phyloP scores from a whole-genome alignment of 2,888 invertebrate species.

The Atethmia centrago region DNA sequence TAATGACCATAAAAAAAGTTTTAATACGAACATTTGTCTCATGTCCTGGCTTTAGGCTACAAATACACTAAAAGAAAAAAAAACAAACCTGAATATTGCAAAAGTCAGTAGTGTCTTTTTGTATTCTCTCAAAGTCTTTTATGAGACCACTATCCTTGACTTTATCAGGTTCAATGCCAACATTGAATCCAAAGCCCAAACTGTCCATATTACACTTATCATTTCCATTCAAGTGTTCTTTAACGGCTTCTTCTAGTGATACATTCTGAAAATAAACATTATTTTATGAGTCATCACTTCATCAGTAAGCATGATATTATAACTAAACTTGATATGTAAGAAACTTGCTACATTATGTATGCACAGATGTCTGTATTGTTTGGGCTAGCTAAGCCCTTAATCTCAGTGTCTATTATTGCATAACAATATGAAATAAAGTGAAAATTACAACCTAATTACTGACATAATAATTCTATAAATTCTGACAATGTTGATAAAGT shows the following conservation, averaged over 20 bases:
- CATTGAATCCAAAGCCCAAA: slow-evolving; percentile 87
- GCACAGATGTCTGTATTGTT: slow-evolving; percentile 1
- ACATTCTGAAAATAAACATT: slow-evolving; percentile 80
- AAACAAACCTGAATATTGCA: slow-evolving; percentile 85
- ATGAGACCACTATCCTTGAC: slow-evolving; percentile 84
- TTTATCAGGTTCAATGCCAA: slow-evolving; percentile 85
- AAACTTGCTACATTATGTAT: neutral
- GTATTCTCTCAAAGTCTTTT: slow-evolving; percentile 92
- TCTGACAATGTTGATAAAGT: neutral
- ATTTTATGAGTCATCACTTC: neutral
- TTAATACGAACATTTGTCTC: neutral
- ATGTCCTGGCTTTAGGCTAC: neutral
- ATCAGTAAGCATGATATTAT: neutral
- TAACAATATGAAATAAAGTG: neutral
- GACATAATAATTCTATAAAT: neutral
- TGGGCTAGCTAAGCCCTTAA: neutral
- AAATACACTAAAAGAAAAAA: neutral
- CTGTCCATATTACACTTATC: slow-evolving; percentile 85
- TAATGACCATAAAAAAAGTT: neutral
- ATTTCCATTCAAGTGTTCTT: slow-evolving; percentile 86
- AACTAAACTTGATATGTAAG: neutral
- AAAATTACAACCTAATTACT: slow-evolving; percentile 12
- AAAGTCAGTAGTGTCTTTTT: slow-evolving; percentile 90
- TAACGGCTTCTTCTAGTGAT: slow-evolving; percentile 81
- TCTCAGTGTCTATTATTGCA: neutral